These are phyloP conservation scores for Parnassius orleans DNA, from an alignment of 2,888 invertebrate species.

Conservation along the genomic window DNA sequence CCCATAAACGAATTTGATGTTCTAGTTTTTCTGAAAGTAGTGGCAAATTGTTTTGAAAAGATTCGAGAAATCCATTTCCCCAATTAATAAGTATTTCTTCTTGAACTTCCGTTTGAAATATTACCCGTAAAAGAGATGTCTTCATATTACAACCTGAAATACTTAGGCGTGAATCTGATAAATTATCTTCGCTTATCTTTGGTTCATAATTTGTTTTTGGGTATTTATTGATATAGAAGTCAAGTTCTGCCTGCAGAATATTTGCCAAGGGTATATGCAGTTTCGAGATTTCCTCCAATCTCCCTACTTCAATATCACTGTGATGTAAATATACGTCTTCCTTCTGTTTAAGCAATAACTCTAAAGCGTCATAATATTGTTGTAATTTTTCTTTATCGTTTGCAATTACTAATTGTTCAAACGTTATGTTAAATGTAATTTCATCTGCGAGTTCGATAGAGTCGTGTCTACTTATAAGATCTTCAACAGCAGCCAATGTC, in stretches of 20 bases:
- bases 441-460: conserved; percentile 54
- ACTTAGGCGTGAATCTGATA: conserved; percentile 27
- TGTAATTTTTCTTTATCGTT: conserved; percentile 56
- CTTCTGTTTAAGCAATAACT: conserved; percentile 45
- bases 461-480: conserved; percentile 59
- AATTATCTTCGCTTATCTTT: conserved; percentile 24
- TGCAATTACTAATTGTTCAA: conserved; percentile 54
- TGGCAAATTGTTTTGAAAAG: conserved; percentile 52
- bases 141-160: conserved; percentile 28
- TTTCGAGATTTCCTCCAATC: conserved; percentile 57
- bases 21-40: conserved; percentile 51
- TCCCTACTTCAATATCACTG: conserved; percentile 51
- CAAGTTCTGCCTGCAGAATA: conserved; percentile 56
- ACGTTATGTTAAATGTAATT: conserved; percentile 51
- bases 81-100: conserved; percentile 54
- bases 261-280: conserved; percentile 47
- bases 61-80: conserved; percentile 64
- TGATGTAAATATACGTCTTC: conserved; percentile 52
- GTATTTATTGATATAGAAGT: conserved; percentile 57
- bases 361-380: conserved; percentile 42
- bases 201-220: conserved; percentile 35
- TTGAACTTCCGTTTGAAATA: conserved; percentile 59
- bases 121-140: conserved; percentile 42
- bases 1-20: conserved; percentile 54
- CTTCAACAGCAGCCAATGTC: conserved; percentile 64